Evolutionary conservation across 2,113 vertebrate species (phyloP), one percentile per base, ranked within the genome.

Genomic region (Melanotaenia duboulayi): DNA sequence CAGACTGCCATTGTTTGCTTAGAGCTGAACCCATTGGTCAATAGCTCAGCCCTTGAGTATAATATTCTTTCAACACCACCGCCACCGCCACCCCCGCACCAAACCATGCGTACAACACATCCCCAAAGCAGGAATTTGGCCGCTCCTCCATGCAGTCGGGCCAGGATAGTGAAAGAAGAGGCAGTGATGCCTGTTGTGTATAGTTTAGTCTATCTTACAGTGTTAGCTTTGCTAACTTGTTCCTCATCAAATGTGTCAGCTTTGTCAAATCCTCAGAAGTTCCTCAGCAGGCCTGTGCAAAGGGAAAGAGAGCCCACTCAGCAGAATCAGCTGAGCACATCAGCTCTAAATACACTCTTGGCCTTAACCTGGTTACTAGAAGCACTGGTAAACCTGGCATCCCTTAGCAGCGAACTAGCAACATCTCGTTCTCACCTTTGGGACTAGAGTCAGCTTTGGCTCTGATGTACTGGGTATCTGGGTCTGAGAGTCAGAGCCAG

Each of bases 61-160:
- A 44, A 92, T 92, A 62, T 8, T 14, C 70, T 90, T 92, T 92
- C 80, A 69, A 88, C 85, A 85, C 59, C 6, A 28, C 60, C 19
- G 11, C 66, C 58, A 51, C 87, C 89, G 11, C 66, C 58, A 51
- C 87, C 89, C 76, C 79, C 80, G 42, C 75, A 60, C 51, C 0
- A 4, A 82, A 25, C 24, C 66, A 61, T 39, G 0, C 65, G 62
- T 69, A 75, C 77, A 83, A 59, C 58, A 52, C 75, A 72, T 66
- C 35, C 44, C 59, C 50, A 57, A 19, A 69, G 60, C 42, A 74
- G 50, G 52, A 81, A 67, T 80, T 82, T 69, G 72, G 60, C 61
- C 17, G 55, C 28, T 50, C 48, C 69, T 46, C 5, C 55, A 66
- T 39, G 51, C 24, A 24, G 50, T 49, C 44, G 48, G 48, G n/a